A percentile compares a stretch with the other conserved stretches of the same genome.
These are phyloP conservation scores for Centrocercus urophasianus DNA, from an alignment of 2,113 vertebrate genomes.

Conservation along the genomic window DNA sequence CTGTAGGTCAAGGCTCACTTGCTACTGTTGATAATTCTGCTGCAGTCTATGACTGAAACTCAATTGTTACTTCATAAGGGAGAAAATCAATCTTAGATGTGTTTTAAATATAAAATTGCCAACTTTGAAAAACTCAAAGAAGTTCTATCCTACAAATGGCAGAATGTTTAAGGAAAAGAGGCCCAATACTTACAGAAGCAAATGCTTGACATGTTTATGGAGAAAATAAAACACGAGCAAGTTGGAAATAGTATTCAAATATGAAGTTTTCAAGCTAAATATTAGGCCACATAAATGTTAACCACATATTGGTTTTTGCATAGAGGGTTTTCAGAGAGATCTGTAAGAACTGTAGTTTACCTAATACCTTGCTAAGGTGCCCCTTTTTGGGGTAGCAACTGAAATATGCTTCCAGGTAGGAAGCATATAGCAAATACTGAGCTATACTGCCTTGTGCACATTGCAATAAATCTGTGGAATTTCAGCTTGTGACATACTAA, in stretches of 20 bases:
- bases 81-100: background rate
- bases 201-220: background rate
- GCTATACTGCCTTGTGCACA: background rate
- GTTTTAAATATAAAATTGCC: background rate
- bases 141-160: background rate
- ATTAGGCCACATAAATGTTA: background rate
- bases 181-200: background rate
- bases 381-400: background rate
- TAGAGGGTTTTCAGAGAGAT: background rate
- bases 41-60: background rate
- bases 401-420: background rate
- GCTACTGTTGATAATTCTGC: background rate
- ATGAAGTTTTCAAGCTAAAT: background rate
- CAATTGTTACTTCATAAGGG: background rate
- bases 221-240: background rate
- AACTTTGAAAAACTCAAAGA: background rate
- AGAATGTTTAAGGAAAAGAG: background rate
- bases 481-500: background rate
- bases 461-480: background rate
- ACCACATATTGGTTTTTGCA: background rate
- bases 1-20: background rate
- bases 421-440: background rate
- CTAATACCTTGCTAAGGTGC: background rate
- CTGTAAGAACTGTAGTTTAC: background rate
- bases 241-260: background rate